Conservation (phyloP, 2,113 vertebrate species). For the Odocoileus virginianus region DNA sequence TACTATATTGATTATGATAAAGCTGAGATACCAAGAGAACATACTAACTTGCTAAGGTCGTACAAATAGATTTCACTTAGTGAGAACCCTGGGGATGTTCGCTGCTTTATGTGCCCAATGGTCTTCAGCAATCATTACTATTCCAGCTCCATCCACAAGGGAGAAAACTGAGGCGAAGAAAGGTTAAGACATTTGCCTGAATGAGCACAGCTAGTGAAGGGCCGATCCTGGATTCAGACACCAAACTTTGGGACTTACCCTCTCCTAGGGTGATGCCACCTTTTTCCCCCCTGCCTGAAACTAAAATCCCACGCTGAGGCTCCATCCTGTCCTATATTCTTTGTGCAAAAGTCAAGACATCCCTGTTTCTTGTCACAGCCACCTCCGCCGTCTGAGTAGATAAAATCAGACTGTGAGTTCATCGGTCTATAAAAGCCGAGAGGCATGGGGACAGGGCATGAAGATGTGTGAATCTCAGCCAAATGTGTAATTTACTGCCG, state of each 20-base stretch:
- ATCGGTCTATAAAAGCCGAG: neutral
- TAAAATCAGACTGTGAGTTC: neutral
- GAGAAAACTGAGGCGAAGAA: neutral
- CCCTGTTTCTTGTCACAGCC: neutral
- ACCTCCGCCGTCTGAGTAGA: neutral
- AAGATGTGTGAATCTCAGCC: neutral
- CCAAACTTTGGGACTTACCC: neutral
- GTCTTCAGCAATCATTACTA: neutral
- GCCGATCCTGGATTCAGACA: neutral
- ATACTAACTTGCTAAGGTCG: neutral
- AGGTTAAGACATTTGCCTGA: neutral
- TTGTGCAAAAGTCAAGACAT: neutral
- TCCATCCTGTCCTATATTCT: neutral
- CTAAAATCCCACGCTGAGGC: neutral
- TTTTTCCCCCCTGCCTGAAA: neutral
- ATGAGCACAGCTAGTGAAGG: neutral
- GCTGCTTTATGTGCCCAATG: neutral
- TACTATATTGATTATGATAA: neutral
- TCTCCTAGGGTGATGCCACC: neutral
- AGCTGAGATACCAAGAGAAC: neutral
- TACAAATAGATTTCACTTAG: neutral
- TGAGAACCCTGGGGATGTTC: rapidly evolving
- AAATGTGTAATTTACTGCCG: neutral
- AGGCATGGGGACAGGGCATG: neutral
- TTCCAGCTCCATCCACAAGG: neutral